Evolutionary conservation across 2,888 invertebrate species (phyloP).

Genomic region (Scrobipalpa atriplicella): DNA sequence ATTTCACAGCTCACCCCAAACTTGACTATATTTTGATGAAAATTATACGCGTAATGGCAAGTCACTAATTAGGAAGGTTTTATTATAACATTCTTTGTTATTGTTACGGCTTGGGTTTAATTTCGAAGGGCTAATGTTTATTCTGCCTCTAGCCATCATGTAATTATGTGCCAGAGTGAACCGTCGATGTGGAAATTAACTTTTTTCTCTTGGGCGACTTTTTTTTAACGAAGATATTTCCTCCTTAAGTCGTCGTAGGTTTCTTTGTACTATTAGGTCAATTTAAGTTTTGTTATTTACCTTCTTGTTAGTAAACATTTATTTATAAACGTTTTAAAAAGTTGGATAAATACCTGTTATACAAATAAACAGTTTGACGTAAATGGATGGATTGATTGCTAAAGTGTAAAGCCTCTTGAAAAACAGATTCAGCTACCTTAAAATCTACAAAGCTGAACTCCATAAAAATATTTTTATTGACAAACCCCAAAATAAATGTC

Average conservation of each 20-base stretch:
- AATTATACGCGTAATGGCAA: constrained; percentile 38
- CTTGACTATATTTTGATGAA: constrained; percentile 33
- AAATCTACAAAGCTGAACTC: not conserved
- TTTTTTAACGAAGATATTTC: not conserved
- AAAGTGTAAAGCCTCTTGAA: no score
- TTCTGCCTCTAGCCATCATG: constrained; percentile 24
- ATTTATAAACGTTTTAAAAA: no score
- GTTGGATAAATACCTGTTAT: no score
- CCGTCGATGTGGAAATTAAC: not conserved
- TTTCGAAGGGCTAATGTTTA: constrained; percentile 31
- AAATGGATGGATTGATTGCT: no score
- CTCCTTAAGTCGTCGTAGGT: not conserved
- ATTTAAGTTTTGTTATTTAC: not conserved
- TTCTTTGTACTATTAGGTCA: not conserved
- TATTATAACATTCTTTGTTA: constrained; percentile 34
- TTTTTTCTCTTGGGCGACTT: not conserved
- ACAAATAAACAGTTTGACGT: no score
- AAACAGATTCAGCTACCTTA: not conserved
- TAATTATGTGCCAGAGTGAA: constrained; percentile 23
- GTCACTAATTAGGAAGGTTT: constrained; percentile 40
- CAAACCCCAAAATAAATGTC: not conserved
- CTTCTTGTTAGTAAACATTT: no score
- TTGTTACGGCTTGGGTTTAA: constrained; percentile 31
- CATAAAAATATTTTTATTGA: not conserved
- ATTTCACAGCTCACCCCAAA: no score